Percentiles rank a stretch among this genome's conserved stretches.
Evolutionary conservation across 2,888 invertebrate genomes (phyloP).

Genomic region (Yponomeuta malinellus): DNA sequence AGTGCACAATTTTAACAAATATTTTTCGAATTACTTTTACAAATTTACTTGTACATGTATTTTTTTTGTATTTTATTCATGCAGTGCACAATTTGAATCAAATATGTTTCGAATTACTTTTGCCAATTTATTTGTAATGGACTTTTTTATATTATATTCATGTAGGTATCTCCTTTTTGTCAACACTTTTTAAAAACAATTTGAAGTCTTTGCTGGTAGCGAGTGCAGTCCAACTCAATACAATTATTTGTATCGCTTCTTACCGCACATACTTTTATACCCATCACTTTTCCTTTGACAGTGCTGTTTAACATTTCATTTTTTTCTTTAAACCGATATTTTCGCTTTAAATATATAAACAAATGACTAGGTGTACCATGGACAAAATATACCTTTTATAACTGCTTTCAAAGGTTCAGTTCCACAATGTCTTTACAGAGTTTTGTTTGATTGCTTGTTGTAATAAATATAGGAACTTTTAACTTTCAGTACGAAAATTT

Average conservation of each 20-base stretch:
- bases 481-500: constrained; percentile 58
- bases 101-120: too few relatives aligned
- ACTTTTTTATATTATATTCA: too few relatives aligned
- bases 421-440: constrained; percentile 37
- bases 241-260: background rate
- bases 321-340: constrained; percentile 32
- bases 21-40: too few relatives aligned
- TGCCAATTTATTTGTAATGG: too few relatives aligned
- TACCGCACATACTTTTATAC: background rate
- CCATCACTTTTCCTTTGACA: background rate
- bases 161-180: too few relatives aligned
- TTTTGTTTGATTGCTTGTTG: constrained; percentile 25
- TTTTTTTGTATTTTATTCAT: too few relatives aligned
- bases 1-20: too few relatives aligned
- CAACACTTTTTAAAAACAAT: too few relatives aligned
- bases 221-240: background rate
- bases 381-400: constrained; percentile 50
- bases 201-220: background rate
- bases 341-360: constrained; percentile 47
- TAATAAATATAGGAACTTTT: constrained; percentile 71
- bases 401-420: constrained; percentile 25
- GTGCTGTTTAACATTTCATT: background rate
- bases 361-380: constrained; percentile 71
- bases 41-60: too few relatives aligned
- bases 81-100: too few relatives aligned